These are phyloP conservation scores for Bothrops jararaca DNA, from an alignment of 2,113 vertebrate genomes.

Conservation along the genomic window DNA sequence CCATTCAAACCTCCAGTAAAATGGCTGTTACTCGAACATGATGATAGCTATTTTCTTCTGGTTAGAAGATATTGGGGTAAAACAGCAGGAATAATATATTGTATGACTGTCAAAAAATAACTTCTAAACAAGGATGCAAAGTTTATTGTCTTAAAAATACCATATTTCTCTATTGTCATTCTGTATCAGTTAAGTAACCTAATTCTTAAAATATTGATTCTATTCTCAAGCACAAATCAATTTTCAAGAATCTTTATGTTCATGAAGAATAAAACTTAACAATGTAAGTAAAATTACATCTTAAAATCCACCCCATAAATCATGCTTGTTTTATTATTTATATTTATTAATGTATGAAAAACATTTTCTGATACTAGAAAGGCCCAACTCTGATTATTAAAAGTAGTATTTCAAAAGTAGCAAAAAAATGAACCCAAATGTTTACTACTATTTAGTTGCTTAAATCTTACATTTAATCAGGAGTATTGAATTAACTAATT, in stretches of 20 bases:
- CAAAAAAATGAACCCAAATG: background rate
- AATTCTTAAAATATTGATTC: background rate
- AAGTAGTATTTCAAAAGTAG: constrained; percentile 44
- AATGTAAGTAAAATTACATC: background rate
- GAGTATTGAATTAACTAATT: background rate
- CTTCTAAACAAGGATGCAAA: constrained; percentile 13
- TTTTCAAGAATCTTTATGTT: background rate
- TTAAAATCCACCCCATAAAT: background rate
- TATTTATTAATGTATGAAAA: constrained; percentile 32
- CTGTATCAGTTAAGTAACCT: background rate
- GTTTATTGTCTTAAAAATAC: constrained; percentile 11
- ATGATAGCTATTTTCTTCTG: background rate
- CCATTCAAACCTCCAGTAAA: constrained; percentile 31
- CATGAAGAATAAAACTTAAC: background rate
- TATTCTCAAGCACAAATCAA: background rate
- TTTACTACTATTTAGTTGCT: background rate
- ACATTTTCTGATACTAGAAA: constrained; percentile 47
- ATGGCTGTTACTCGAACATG: background rate
- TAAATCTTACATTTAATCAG: constrained; percentile 36
- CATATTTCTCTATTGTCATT: background rate
- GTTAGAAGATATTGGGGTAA: constrained; percentile 12
- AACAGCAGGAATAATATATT: background rate
- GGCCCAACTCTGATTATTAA: constrained; percentile 25
- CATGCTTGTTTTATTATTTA: constrained; percentile 23
- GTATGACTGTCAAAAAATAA: constrained; percentile 32